Evolutionary conservation across 2,113 vertebrate species (phyloP).

Genomic region (Dipodomys merriami): DNA sequence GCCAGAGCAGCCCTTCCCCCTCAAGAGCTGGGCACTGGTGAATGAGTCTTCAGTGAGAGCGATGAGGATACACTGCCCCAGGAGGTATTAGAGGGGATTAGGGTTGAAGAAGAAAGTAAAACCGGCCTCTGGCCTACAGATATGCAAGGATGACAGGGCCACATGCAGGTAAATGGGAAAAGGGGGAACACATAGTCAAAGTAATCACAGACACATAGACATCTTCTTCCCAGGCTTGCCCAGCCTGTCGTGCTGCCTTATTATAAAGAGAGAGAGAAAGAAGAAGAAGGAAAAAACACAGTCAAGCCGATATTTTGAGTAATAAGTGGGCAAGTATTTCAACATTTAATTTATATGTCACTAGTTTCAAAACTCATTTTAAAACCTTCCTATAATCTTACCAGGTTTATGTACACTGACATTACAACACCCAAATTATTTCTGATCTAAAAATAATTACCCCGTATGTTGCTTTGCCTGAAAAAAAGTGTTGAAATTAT

Average conservation of each 20-base stretch:
- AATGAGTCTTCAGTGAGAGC: neutral
- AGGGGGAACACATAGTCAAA: no score
- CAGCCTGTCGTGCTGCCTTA: constrained; percentile 26
- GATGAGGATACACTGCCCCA: neutral
- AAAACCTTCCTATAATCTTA: constrained; percentile 78
- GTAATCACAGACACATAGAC: neutral
- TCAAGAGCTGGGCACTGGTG: neutral
- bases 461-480: constrained; percentile 78
- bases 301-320: constrained; percentile 69
- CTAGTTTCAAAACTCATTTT: constrained; percentile 77
- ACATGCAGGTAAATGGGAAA: no score
- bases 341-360: constrained; percentile 82
- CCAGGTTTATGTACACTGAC: constrained; percentile 79
- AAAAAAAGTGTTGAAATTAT: constrained; percentile 77
- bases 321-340: constrained; percentile 78
- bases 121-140: neutral
- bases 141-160: neutral
- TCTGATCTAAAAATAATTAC: constrained; percentile 82
- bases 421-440: constrained; percentile 80
- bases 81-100: neutral
- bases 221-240: neutral
- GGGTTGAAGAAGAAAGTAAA: neutral
- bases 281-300: neutral
- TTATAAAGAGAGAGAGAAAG: neutral
- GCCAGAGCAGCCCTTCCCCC: neutral